Percentiles rank a stretch among this genome's conserved stretches.
Evolutionary conservation across 2,797 vertebrate genomes (phyloP).

Genomic region (Orientallactaga sibirica): DNA sequence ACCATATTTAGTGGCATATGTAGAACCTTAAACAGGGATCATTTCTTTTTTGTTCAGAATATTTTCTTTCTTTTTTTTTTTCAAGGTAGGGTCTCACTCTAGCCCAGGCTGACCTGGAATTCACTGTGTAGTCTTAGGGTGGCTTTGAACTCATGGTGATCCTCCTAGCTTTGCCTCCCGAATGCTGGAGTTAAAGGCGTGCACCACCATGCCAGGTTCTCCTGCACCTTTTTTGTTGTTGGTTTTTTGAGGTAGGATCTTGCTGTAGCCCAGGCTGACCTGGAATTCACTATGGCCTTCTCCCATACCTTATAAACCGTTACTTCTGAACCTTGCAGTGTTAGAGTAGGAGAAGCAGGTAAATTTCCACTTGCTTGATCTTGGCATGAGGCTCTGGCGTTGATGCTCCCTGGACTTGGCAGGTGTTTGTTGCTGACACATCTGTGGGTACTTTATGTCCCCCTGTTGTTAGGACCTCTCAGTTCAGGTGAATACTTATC

Average conservation of each 20-base stretch:
- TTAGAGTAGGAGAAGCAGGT: not conserved
- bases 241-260: no score
- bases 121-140: no score
- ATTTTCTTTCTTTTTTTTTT: not conserved
- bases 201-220: no score
- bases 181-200: no score
- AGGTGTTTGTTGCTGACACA: slow-evolving; percentile 15
- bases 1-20: not conserved
- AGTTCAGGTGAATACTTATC: not conserved
- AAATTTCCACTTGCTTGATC: slow-evolving; percentile 24
- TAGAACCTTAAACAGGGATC: not conserved
- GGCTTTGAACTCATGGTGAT: no score
- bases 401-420: slow-evolving; percentile 19
- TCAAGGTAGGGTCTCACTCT: not conserved
- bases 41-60: not conserved
- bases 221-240: no score
- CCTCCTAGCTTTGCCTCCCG: no score
- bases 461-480: not conserved
- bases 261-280: not conserved
- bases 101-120: not conserved
- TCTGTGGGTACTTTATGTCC: slow-evolving; percentile 4
- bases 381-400: not conserved
- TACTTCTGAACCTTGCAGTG: not conserved
- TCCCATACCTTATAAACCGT: not conserved
- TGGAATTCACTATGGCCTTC: no score